Evolutionary conservation across 2,888 invertebrate genomes (phyloP), one percentile per base, ranked within the genome.

Genomic region (Drosophila pegasa): DNA sequence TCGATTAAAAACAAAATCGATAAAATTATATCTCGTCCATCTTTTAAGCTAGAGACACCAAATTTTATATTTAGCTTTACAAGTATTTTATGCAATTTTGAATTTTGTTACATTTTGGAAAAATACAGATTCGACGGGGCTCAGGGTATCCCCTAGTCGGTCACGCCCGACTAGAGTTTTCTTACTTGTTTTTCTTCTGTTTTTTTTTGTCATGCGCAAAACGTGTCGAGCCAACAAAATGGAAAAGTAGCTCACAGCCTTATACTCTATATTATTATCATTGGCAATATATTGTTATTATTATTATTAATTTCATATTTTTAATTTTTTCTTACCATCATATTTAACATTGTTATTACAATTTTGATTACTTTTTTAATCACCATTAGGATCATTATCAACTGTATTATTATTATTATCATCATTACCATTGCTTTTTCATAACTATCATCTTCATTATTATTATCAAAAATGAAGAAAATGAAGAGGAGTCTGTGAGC

Each of bases 161-260:
- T n/a, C n/a, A n/a, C n/a, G n/a, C n/a, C n/a, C n/a, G n/a, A n/a
- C n/a, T n/a, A n/a, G n/a, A n/a, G n/a, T 10, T 45, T 8, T 14
- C 16, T 7, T 18, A 18, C n/a, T 2, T n/a, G 3, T n/a, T 29
- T 33, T 33, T 2, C 14, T 27, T 22, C 12, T 12, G 16, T 12
- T 18, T 16, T 35, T 43, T 37, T 70, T 69, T 31, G 48, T 37
- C 52, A 77, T 55, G 37, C 73, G 22, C 61, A 14, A 69, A 78
- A 75, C 73, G 72, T 74, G 78, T 7, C 43, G 25, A 45, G 27
- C 50, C 37, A 65, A 66, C 65, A 35, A 61, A 64, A 79, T 48
- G 57, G 61, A 50, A 56, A 52, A 43, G 41, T 16, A 69, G 16
- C 25, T 9, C 25, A 7, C 27, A 18, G 6, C 61, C 8, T 61